Evolutionary conservation across 2,113 vertebrate species (phyloP).

Genomic region (Philantomba maxwellii): DNA sequence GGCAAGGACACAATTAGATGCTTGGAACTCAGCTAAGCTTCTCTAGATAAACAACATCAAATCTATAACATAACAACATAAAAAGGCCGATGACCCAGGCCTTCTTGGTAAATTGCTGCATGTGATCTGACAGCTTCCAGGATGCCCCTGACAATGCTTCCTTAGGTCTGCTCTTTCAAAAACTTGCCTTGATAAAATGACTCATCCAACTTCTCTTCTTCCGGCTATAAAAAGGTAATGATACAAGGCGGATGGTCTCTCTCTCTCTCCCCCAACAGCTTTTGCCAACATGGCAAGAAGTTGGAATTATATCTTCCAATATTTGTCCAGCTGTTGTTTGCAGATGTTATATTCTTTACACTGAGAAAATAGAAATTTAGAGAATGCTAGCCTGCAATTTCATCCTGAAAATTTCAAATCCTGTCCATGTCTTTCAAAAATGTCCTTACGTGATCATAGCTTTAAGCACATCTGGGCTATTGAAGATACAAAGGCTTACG

Average conservation of each 20-base stretch:
- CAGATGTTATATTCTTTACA: slow-evolving; percentile 64
- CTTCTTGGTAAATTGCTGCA: not conserved
- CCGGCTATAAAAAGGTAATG: not conserved
- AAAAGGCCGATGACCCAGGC: not conserved
- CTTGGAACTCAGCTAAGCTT: slow-evolving; percentile 10
- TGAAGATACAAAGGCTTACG: slow-evolving; percentile 57
- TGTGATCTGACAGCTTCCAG: not conserved
- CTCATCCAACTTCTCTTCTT: not conserved
- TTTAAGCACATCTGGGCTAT: slow-evolving; percentile 69
- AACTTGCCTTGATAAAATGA: slow-evolving; percentile 16
- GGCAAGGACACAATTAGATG: not conserved
- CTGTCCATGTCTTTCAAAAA: slow-evolving; percentile 47
- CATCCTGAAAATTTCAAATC: slow-evolving; percentile 57
- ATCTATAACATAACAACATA: not conserved
- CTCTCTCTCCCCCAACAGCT: not conserved
- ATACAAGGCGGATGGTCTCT: not conserved
- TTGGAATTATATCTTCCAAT: slow-evolving; percentile 42
- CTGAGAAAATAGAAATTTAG: slow-evolving; percentile 45
- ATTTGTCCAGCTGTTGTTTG: slow-evolving; percentile 74
- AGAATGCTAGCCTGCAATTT: slow-evolving; percentile 50
- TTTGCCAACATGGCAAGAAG: slow-evolving; percentile 63
- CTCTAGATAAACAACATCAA: not conserved
- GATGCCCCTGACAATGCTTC: not conserved
- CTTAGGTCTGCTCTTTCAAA: not conserved
- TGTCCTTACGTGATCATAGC: slow-evolving; percentile 49